A percentile compares a stretch with the other conserved stretches of the same genome.
Evolutionary conservation across 2,888 invertebrate genomes (phyloP).

Genomic region (Hypomecis atomaria): DNA sequence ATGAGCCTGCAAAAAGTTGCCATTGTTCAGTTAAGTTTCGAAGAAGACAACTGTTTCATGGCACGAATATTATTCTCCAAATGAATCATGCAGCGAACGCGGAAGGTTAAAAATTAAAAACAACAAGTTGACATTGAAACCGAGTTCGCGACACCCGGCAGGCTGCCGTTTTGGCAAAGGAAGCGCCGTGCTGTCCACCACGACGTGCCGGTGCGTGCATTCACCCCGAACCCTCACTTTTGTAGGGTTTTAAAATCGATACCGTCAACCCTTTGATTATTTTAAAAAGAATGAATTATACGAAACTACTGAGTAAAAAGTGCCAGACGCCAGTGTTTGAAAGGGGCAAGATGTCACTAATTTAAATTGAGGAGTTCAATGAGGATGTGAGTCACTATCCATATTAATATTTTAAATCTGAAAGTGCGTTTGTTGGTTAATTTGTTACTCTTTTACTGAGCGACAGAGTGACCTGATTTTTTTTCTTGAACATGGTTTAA

Average conservation of each 20-base stretch:
- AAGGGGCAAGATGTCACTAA: too few relatives aligned
- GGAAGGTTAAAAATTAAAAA: conserved; percentile 46
- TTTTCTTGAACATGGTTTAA: too few relatives aligned
- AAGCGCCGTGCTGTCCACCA: conserved; percentile 53
- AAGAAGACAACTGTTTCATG: conserved; percentile 7
- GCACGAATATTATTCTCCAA: conserved; percentile 11
- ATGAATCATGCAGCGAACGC: conserved; percentile 28
- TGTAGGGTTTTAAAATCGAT: conserved; percentile 80
- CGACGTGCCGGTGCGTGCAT: conserved; percentile 65
- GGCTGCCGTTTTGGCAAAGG: conserved; percentile 70
- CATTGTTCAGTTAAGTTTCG: conserved; percentile 4
- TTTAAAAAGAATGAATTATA: too few relatives aligned
- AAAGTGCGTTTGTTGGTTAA: too few relatives aligned
- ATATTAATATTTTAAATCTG: too few relatives aligned
- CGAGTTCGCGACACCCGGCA: conserved; percentile 50
- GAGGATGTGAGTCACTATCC: too few relatives aligned
- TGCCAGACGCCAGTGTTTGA: too few relatives aligned
- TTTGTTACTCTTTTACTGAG: too few relatives aligned
- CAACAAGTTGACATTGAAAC: conserved; percentile 54
- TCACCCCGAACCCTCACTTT: conserved; percentile 73
- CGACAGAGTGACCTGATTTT: too few relatives aligned
- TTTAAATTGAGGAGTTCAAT: too few relatives aligned
- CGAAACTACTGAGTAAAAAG: too few relatives aligned
- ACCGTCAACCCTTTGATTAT: conserved; percentile 46
- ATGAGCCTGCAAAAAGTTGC: not conserved